These are phyloP conservation scores for Archivesica marissinica DNA, from an alignment of 1,140 invertebrate genomes.

Conservation along the genomic window DNA sequence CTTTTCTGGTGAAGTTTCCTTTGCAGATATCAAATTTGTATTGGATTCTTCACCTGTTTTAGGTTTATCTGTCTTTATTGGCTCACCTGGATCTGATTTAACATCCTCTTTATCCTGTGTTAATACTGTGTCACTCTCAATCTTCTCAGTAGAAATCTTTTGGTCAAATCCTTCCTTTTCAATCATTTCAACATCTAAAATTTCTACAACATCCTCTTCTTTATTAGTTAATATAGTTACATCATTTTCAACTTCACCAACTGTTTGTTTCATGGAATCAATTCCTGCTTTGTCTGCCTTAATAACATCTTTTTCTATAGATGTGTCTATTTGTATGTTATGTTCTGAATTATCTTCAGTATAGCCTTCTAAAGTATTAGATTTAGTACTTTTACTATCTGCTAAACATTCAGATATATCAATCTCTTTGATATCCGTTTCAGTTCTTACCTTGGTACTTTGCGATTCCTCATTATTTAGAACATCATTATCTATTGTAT, in stretches of 20 bases:
- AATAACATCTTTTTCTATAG: background rate
- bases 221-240: background rate
- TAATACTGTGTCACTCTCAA: background rate
- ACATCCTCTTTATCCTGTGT: background rate
- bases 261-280: background rate
- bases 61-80: background rate
- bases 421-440: background rate
- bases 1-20: background rate
- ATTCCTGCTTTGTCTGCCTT: background rate
- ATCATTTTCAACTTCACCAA: conserved; percentile 28
- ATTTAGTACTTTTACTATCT: background rate
- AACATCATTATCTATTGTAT: background rate
- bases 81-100: background rate
- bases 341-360: background rate
- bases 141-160: background rate
- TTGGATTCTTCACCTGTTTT: conserved; percentile 8
- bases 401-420: background rate
- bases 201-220: background rate
- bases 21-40: conserved; percentile 5
- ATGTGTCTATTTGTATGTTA: background rate
- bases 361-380: background rate
- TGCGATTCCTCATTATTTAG: background rate
- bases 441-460: background rate
- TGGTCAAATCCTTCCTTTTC: background rate
- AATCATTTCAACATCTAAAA: background rate